These are phyloP conservation scores for Dissostichus mawsoni DNA, from an alignment of 2,113 vertebrate genomes.

Conservation along the genomic window DNA sequence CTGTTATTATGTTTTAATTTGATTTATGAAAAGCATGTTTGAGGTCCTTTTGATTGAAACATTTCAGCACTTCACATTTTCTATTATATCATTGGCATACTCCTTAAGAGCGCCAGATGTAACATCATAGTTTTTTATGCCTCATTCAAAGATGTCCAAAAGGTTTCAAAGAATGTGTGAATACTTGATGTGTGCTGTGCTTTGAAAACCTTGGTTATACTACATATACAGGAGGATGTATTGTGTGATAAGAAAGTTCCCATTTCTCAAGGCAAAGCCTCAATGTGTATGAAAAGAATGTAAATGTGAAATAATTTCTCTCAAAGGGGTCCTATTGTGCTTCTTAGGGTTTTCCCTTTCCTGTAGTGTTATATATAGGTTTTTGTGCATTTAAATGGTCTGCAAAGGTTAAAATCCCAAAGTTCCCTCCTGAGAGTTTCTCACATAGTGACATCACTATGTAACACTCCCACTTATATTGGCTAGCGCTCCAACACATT, in stretches of 20 bases:
- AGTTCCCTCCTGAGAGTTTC: too few species aligned
- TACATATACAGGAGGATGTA: not conserved
- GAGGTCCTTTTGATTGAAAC: slow-evolving; percentile 9
- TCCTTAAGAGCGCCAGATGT: not conserved
- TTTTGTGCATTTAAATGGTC: too few species aligned
- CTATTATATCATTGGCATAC: not conserved
- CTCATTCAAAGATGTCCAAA: not conserved
- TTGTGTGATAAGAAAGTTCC: not conserved
- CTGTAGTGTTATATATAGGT: too few species aligned
- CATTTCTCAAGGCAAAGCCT: not conserved
- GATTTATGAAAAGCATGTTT: not conserved
- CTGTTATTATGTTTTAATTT: not conserved
- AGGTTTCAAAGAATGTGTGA: not conserved
- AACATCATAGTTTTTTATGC: not conserved
- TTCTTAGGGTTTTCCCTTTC: too few species aligned
- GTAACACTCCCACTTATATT: too few species aligned
- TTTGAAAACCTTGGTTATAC: not conserved
- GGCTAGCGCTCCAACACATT: too few species aligned
- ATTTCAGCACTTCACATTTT: slow-evolving; percentile 4
- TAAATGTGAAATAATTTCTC: too few species aligned
- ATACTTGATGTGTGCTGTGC: not conserved
- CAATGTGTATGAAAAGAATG: not conserved
- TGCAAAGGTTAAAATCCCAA: too few species aligned
- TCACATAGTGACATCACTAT: too few species aligned
- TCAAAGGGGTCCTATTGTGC: too few species aligned